Evolutionary conservation across 2,797 vertebrate species (phyloP), one percentile per base, ranked within the genome.

Genomic region (Pygocentrus nattereri): DNA sequence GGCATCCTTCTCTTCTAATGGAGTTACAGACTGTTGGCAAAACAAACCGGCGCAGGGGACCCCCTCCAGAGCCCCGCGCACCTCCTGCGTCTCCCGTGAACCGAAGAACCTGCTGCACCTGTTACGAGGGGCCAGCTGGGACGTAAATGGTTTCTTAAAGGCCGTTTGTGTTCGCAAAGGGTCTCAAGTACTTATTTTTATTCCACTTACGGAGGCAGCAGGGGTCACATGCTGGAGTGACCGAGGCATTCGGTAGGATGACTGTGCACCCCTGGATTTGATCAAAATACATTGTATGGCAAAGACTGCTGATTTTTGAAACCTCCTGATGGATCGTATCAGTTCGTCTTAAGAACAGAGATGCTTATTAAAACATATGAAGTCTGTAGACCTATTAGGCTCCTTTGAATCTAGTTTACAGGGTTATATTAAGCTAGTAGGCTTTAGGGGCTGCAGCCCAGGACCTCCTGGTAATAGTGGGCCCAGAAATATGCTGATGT

Each of bases 11-110:
- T 23, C 68, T 54, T 80, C 54, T 61, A 72, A 75, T 70, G 44
- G 65, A 75, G 19, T 34, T 30, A 31, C 59, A 76, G 56, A 34
- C 34, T 64, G 69, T 19, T 56, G 30, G 64, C 44, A 64, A 80
- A 84, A 84, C 78, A 65, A 65, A 72, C 65, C 25, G 16, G 21
- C 56, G 59, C 52, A 61, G 0, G 30, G 59, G 73, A 31, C 18
- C 52, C 52, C 70, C 56, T 21, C 56, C 18, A 12, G 16, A 72
- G n/a, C 21, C 41, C 56, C 61, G 12, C 78, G 16, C 10, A 31
- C 50, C 27, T 50, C 38, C 71, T 76, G 27, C 44, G 27, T 41
- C 50, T 12, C 59, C 78, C 65, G 73, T 65, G n/a, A 69, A 65
- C 15, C 19, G 19, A 47, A 30, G 25, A 41, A 78, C 50, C 30